Evolutionary conservation across 2,113 vertebrate species (phyloP).

Genomic region (Procapra przewalskii): DNA sequence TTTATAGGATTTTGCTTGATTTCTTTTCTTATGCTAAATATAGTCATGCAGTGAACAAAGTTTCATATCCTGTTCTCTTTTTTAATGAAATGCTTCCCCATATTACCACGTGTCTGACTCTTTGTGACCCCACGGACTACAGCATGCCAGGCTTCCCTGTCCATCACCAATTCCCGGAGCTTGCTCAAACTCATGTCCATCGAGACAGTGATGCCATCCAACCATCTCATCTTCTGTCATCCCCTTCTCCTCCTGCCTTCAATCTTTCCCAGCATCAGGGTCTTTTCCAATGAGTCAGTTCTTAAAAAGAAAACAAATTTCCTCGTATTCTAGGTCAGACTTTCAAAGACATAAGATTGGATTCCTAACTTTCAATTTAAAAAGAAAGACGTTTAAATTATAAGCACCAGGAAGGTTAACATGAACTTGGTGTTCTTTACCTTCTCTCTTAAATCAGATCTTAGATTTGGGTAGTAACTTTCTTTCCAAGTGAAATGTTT

Average conservation of each 20-base stretch:
- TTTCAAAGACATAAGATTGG: background rate
- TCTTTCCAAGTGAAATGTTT: conserved; percentile 28
- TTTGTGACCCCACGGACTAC: background rate
- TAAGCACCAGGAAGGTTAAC: background rate
- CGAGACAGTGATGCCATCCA: background rate
- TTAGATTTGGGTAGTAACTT: background rate
- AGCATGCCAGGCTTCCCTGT: background rate
- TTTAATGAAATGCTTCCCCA: background rate
- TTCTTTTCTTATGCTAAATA: conserved; percentile 24
- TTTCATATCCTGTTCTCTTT: background rate
- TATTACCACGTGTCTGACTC: background rate
- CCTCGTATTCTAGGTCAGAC: background rate
- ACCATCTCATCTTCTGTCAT: background rate
- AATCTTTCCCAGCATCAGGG: background rate
- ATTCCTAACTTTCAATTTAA: background rate
- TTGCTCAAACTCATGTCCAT: background rate
- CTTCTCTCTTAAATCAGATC: background rate
- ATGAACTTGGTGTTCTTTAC: background rate
- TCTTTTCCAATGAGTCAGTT: background rate
- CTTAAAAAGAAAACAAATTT: background rate
- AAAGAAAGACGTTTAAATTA: conserved; percentile 17
- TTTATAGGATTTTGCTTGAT: conserved; percentile 3
- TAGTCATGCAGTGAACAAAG: background rate
- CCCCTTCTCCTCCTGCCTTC: background rate
- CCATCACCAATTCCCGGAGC: background rate